Conservation (phyloP, 2,888 invertebrate genomes). For the Drosophila meridiana region DNA sequence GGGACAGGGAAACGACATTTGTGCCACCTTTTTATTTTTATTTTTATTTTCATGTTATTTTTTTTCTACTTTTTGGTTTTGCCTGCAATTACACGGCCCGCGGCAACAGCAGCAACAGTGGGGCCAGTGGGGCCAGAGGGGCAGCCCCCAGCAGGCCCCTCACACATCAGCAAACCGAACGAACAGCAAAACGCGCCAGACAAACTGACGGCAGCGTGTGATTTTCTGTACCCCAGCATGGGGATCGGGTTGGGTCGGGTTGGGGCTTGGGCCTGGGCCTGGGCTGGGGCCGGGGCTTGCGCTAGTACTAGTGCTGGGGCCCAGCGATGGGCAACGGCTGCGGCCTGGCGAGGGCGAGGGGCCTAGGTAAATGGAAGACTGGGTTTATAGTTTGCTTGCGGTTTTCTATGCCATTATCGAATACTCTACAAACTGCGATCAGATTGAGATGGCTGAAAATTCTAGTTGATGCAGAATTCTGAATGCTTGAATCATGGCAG, state of each 20-base stretch:
- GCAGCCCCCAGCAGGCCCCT: conserved; percentile 20
- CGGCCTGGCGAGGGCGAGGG: neutral
- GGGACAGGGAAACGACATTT: conserved; percentile 68
- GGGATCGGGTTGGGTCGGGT: conserved; percentile 33
- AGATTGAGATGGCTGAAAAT: neutral
- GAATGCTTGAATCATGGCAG: neutral
- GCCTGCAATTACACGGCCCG: conserved; percentile 75
- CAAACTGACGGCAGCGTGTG: conserved; percentile 78
- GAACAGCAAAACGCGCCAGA: conserved; percentile 74
- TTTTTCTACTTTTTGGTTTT: conserved; percentile 30
- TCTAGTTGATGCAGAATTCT: neutral
- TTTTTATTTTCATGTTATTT: conserved; percentile 3
- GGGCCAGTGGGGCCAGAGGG: conserved; percentile 2
- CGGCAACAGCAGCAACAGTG: conserved; percentile 26
- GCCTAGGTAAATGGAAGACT: conserved; percentile 21
- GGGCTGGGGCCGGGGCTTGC: neutral
- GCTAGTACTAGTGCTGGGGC: neutral
- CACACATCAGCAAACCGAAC: conserved; percentile 50
- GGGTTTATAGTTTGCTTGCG: conserved; percentile 33
- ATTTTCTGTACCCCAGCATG: conserved; percentile 61
- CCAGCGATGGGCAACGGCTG: neutral
- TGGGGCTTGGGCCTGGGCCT: conserved; percentile 12
- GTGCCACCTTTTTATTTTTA: conserved; percentile 68
- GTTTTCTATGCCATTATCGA: conserved; percentile 6
- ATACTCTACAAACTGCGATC: conserved; percentile 18